A percentile compares a stretch with the other conserved stretches of the same genome.
phyloP scores from a whole-genome alignment of 1,140 invertebrate species.

The Drosophila leontia region DNA sequence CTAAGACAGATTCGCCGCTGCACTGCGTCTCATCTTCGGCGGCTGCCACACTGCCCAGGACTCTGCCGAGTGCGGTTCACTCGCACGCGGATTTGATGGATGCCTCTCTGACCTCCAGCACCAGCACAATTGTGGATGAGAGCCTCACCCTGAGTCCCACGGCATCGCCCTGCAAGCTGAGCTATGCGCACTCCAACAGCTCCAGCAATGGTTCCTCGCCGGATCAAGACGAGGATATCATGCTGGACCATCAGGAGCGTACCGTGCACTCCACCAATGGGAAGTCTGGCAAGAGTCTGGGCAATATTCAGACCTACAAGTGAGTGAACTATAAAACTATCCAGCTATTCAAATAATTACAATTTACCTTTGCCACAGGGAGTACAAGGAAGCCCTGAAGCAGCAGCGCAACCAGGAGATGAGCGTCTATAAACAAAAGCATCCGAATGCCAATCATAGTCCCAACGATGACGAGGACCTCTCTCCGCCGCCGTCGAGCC shows the following conservation, averaged over 20 bases:
- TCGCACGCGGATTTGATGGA: constrained; percentile 75
- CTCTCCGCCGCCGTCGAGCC: constrained; percentile 23
- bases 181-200: constrained; percentile 66
- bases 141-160: constrained; percentile 67
- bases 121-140: constrained; percentile 82
- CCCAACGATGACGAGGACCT: constrained; percentile 66
- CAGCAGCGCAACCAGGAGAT: constrained; percentile 92
- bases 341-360: too few species aligned
- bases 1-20: constrained; percentile 72
- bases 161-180: constrained; percentile 59
- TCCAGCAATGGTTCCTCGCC: constrained; percentile 83
- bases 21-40: constrained; percentile 47
- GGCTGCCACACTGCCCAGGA: constrained; percentile 52
- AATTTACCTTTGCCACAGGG: constrained; percentile 86
- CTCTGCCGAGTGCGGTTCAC: constrained; percentile 48
- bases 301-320: constrained; percentile 94
- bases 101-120: constrained; percentile 78
- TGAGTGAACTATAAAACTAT: constrained; percentile 80
- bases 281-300: constrained; percentile 89
- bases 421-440: constrained; percentile 87
- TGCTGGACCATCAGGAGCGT: constrained; percentile 76
- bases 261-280: constrained; percentile 85
- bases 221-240: constrained; percentile 83
- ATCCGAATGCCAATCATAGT: constrained; percentile 74
- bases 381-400: constrained; percentile 94